Evolutionary conservation across 92 coral and sea anemone species (phyloP).

Genomic region (Nematostella vectensis): DNA sequence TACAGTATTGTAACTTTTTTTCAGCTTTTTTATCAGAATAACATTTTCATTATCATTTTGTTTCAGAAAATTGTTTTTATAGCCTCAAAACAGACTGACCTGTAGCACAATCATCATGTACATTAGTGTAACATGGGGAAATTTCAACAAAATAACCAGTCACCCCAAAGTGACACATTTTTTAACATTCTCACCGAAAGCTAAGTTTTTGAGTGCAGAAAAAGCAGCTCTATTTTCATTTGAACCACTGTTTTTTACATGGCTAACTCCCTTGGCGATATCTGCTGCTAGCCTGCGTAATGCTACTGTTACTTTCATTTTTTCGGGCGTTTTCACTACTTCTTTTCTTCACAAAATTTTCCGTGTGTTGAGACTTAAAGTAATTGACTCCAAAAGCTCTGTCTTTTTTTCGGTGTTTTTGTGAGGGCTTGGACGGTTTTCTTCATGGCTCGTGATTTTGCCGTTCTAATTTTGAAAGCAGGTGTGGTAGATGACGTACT

Average conservation of each 20-base stretch:
- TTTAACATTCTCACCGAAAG: conserved; percentile 14
- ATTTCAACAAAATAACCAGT: too few species aligned
- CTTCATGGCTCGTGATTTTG: conserved; percentile 2
- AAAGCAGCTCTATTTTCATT: conserved; percentile 23
- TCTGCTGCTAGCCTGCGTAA: conserved; percentile 21
- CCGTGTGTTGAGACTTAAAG: conserved; percentile 18
- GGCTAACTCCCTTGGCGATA: conserved; percentile 11
- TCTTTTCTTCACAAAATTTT: conserved; percentile 15
- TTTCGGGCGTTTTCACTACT: conserved; percentile 12
- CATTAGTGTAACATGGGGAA: too few species aligned
- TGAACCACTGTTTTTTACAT: conserved; percentile 24
- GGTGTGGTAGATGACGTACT: conserved; percentile 21
- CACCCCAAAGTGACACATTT: too few species aligned
- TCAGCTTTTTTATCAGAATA: too few species aligned
- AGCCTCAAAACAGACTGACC: too few species aligned
- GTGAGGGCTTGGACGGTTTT: conserved; percentile 1
- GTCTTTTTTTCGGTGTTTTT: conserved; percentile 1
- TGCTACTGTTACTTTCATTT: conserved; percentile 18
- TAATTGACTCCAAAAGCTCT: conserved; percentile 2
- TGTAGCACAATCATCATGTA: too few species aligned
- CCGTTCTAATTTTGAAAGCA: conserved; percentile 6
- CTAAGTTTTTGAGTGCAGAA: conserved; percentile 19
- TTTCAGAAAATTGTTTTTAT: too few species aligned
- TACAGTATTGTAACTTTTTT: too few species aligned
- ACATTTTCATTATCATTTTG: too few species aligned